Base-by-base conservation (phyloP, 2,113 vertebrate genomes). In the Acanthochromis polyacanthus region DNA sequence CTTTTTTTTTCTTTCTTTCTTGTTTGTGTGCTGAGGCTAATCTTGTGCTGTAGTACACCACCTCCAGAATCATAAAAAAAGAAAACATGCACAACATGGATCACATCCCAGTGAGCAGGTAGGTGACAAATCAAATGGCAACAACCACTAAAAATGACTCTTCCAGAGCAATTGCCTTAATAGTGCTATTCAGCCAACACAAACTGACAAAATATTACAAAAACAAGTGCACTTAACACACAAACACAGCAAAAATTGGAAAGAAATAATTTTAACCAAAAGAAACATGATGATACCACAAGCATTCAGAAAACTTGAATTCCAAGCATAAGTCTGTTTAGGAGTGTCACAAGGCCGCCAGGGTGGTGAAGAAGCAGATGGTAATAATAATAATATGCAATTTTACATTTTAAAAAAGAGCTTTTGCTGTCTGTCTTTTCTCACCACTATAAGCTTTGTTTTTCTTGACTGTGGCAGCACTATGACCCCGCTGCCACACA, bases 61-160 rank as follows among this genome's bases (percentile, higher is more conserved):
- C 73, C 79, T 71, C 72, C 72, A 65, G 63, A 63, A 71, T 74
- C 66, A 46, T 52, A 64, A 62, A 48, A 58, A 57, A 73, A 68
- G 6, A 32, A 36, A 36, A 30, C 51, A 71, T 32, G 43, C 67
- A 48, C 68, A 80, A 70, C 58, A 63, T 82, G 75, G 79, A 79
- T 52, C 6, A 3, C 70, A 62, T 84, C 80, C 75, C 71, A 23
- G 10, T 23, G 51, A 68, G 71, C 15, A 71, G 25, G 23, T 40
- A 67, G 30, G 55, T 62, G 70, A 71, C 30, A 57, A 51, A 67
- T 43, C 30, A 51, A 51, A 51, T 51, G 48, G 25, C 38, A 32
- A 36, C 40, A 32, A 23, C 11, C 23, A 5, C 52, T 55, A 11
- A 15, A 55, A 55, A 1, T 19, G 17, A 8, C 17, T 9, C 17